Percentiles rank a stretch among this genome's conserved stretches.
phyloP scores from a whole-genome alignment of 2,888 invertebrate species.

The Drosophila anomalata region DNA sequence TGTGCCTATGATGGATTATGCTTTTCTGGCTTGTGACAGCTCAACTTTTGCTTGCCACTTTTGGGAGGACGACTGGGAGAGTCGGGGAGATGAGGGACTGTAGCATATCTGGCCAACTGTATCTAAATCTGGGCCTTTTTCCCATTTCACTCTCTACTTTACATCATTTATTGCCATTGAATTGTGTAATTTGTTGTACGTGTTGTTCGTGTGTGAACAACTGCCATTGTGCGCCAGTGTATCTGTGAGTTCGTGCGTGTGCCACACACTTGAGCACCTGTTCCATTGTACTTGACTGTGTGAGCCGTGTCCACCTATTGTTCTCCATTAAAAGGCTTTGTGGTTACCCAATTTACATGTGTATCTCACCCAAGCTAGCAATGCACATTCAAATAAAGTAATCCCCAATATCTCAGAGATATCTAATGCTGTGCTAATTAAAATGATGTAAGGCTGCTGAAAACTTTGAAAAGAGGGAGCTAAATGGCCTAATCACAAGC shows the following conservation, averaged over 20 bases:
- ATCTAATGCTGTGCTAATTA: neutral
- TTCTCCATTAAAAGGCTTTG: slow-evolving; percentile 4
- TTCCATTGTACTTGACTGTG: slow-evolving; percentile 22
- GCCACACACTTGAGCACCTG: slow-evolving; percentile 34
- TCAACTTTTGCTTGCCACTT: slow-evolving; percentile 36
- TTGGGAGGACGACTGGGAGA: slow-evolving; percentile 1
- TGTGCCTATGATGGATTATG: slow-evolving; percentile 72
- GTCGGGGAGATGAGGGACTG: neutral
- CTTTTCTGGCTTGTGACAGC: slow-evolving; percentile 66
- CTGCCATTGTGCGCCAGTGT: slow-evolving; percentile 6
- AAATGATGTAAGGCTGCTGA: neutral
- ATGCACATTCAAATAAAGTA: neutral
- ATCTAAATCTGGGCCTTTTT: slow-evolving; percentile 10
- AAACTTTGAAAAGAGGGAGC: neutral
- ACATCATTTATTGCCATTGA: slow-evolving; percentile 63
- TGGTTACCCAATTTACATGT: slow-evolving; percentile 27
- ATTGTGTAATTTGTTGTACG: slow-evolving; percentile 63
- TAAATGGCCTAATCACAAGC: neutral
- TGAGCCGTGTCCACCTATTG: slow-evolving; percentile 22
- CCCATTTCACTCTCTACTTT: slow-evolving; percentile 16
- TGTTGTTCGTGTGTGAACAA: slow-evolving; percentile 32
- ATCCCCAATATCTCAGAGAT: neutral
- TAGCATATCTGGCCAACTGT: slow-evolving; percentile 6
- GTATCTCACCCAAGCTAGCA: slow-evolving; percentile 12
- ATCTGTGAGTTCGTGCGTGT: slow-evolving; percentile 14